These are phyloP conservation scores for Drosophila tsacasi DNA, from an alignment of 1,140 invertebrate genomes.

Conservation along the genomic window DNA sequence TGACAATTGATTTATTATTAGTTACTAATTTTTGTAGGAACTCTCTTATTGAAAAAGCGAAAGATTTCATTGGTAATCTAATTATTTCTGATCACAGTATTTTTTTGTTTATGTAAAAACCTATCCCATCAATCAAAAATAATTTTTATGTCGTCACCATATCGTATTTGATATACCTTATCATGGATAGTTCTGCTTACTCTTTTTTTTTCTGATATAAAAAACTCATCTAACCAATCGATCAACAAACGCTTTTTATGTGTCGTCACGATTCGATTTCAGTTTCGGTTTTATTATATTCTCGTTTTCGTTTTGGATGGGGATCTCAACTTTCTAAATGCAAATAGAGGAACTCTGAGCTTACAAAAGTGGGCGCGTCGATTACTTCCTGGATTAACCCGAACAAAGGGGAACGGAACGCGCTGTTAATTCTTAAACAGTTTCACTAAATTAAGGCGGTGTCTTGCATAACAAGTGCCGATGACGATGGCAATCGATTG, in stretches of 20 bases:
- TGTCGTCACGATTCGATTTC: conserved; percentile 11
- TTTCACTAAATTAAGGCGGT: conserved; percentile 27
- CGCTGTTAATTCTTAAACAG: conserved; percentile 33
- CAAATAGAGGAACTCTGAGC: conserved; percentile 21
- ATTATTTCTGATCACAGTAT: background rate
- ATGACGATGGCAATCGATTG: conserved; percentile 4
- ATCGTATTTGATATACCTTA: background rate
- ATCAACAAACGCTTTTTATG: conserved; percentile 9
- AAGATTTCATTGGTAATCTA: background rate
- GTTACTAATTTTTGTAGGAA: too few species aligned
- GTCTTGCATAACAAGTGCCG: conserved; percentile 20
- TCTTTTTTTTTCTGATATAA: background rate
- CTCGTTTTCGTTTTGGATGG: conserved; percentile 26
- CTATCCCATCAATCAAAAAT: background rate
- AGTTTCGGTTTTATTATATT: conserved; percentile 26
- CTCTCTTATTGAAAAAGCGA: background rate
- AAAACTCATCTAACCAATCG: background rate
- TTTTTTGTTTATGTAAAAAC: background rate
- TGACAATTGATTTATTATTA: too few species aligned
- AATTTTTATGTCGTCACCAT: background rate
- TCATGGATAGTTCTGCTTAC: background rate
- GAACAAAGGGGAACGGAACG: conserved; percentile 25
- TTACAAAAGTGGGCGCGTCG: conserved; percentile 35
- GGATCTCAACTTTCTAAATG: conserved; percentile 53
- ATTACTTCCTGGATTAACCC: conserved; percentile 24